Base-by-base conservation (phyloP, 2,113 vertebrate species). In the Sylvicapra grimmia region DNA sequence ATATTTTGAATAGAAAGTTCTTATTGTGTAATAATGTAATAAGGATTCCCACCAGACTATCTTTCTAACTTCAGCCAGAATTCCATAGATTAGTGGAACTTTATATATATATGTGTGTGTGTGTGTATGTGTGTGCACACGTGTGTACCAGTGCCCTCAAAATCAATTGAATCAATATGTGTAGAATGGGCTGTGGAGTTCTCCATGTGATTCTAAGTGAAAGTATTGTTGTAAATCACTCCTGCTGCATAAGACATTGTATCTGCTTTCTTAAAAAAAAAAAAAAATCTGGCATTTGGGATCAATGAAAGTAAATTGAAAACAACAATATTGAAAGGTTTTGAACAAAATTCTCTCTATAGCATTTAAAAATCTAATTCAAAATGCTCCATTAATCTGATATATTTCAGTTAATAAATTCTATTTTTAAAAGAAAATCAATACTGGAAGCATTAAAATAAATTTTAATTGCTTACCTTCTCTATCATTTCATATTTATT, bases 361-460 rank as follows among this genome's bases (percentile, higher is more conserved):
- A 44, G 23, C 36, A 77, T 90, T 96, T 96, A 85, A 96, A 93
- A 83, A 96, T 31, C 40, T 92, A 94, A 88, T 89, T 4, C 5
- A 97, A 97, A 95, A 88, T 65, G 44, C 25, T 96, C 27, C 31
- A 96, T 96, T 96, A 90, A 93, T 96, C 85, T 96, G 21, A 91
- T 95, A 96, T 95, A 91, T 89, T 88, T 98, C 33, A 90, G 23
- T 63, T 75, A 93, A 96, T 90, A 96, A 87, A n/a, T 65, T 95
- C 19, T 89, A 86, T 68, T 96, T 97, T 97, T 97, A 90, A 97
- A 96, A 90, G 40, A 65, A 96, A 97, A 95, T 96, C 93, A 95
- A 91, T 61, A 83, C 9, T 29, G 33, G 19, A 2, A 79, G 44
- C 10, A 87, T 97, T 93, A 89, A 58, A 93, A 95, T 95, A 86